Conservation (phyloP, 2,113 vertebrate species). For the Tyto alba region DNA sequence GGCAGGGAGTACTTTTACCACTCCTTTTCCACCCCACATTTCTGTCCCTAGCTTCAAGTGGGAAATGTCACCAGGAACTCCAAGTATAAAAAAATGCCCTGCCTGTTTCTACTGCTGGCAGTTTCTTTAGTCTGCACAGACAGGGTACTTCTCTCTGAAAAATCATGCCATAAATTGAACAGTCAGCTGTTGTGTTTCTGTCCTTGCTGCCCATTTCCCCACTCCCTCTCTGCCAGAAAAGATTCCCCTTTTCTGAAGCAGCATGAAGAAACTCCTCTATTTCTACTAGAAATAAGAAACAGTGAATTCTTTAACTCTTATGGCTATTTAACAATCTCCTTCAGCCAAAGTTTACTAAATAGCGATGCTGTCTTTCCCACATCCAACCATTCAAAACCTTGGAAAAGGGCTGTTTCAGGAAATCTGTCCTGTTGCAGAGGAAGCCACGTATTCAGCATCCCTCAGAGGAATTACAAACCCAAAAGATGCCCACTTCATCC, state of each 20-base stretch:
- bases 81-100: not conserved
- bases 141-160: conserved; percentile 9
- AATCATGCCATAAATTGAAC: not conserved
- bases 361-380: not conserved
- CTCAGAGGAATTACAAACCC: not conserved
- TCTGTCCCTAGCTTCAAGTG: not conserved
- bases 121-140: not conserved
- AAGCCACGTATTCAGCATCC: accelerated
- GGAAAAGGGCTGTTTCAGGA: not conserved
- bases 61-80: not conserved
- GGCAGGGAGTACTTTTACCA: not conserved
- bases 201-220: not conserved
- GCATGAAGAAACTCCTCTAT: not conserved
- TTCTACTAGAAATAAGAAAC: not conserved
- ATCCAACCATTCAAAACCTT: not conserved
- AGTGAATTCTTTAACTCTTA: not conserved
- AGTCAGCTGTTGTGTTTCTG: conserved; percentile 3
- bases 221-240: not conserved
- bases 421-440: not conserved
- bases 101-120: not conserved
- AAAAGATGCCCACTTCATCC: not conserved
- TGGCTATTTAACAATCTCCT: not conserved
- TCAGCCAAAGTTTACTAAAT: not conserved
- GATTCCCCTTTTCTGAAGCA: not conserved
- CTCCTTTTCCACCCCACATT: not conserved